Evolutionary conservation across 2,888 invertebrate genomes (phyloP).

Genomic region (Agrochola macilenta): DNA sequence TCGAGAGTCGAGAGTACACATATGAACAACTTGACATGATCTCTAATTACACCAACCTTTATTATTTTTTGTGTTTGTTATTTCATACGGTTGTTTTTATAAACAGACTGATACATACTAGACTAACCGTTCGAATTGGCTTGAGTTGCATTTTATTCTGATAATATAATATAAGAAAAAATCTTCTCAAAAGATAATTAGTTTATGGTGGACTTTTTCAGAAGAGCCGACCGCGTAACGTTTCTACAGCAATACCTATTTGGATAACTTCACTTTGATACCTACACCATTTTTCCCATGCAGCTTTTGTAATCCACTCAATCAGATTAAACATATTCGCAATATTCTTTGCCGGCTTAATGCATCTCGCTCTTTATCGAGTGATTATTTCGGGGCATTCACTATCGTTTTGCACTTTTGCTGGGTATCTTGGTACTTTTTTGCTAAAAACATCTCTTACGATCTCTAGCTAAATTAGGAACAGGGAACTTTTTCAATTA

Average conservation of each 20-base stretch:
- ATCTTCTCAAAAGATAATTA: neutral
- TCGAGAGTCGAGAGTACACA: constrained; percentile 45
- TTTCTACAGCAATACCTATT: neutral
- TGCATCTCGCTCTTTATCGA: neutral
- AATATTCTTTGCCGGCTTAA: too few species aligned
- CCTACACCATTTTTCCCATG: neutral
- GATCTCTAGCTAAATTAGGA: too few species aligned
- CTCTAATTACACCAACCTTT: constrained; percentile 40
- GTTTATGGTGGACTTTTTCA: neutral
- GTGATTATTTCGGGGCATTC: constrained; percentile 1
- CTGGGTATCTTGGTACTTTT: neutral
- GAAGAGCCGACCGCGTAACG: neutral
- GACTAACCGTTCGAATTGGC: constrained; percentile 3
- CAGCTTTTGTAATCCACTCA: neutral
- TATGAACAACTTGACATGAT: constrained; percentile 46
- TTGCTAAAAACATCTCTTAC: too few species aligned
- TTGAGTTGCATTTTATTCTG: neutral
- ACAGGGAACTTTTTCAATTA: too few species aligned
- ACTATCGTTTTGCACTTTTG: neutral
- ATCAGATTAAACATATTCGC: neutral
- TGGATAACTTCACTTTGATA: neutral
- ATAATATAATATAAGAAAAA: neutral
- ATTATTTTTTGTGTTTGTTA: constrained; percentile 22
- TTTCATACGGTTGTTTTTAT: constrained; percentile 16
- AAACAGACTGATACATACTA: neutral